These are phyloP conservation scores for Onychostoma macrolepis DNA, from an alignment of 2,113 vertebrate species.

Conservation along the genomic window DNA sequence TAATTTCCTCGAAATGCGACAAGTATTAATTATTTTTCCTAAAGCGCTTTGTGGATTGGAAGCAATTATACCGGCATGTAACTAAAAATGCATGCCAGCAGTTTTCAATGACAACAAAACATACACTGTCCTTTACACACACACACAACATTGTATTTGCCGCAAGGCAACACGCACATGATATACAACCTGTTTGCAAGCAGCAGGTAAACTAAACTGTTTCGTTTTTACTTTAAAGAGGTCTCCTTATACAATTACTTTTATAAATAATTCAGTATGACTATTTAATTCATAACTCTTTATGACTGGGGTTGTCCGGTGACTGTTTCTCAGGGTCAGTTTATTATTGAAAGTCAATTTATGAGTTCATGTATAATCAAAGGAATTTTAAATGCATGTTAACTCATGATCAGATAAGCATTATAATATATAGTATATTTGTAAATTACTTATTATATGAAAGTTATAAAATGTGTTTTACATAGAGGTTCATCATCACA, in stretches of 20 bases:
- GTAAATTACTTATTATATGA: neutral
- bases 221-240: neutral
- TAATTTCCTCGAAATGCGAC: slow-evolving; percentile 65
- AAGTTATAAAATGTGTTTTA: neutral
- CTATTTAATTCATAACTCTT: neutral
- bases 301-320: neutral
- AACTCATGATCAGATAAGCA: neutral
- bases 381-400: neutral
- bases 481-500: neutral
- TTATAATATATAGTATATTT: neutral
- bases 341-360: neutral
- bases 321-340: neutral
- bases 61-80: slow-evolving; percentile 32
- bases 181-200: neutral
- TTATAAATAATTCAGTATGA: neutral
- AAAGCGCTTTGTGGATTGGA: slow-evolving; percentile 35
- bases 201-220: neutral
- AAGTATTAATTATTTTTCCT: slow-evolving; percentile 74
- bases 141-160: slow-evolving; percentile 34
- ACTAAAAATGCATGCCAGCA: slow-evolving; percentile 60
- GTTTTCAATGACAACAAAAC: slow-evolving; percentile 56
- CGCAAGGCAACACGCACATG: neutral
- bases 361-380: neutral
- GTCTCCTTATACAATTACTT: neutral
- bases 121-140: slow-evolving; percentile 27